Conservation (phyloP, 2,888 invertebrate genomes). For the Pollenia labialis region DNA sequence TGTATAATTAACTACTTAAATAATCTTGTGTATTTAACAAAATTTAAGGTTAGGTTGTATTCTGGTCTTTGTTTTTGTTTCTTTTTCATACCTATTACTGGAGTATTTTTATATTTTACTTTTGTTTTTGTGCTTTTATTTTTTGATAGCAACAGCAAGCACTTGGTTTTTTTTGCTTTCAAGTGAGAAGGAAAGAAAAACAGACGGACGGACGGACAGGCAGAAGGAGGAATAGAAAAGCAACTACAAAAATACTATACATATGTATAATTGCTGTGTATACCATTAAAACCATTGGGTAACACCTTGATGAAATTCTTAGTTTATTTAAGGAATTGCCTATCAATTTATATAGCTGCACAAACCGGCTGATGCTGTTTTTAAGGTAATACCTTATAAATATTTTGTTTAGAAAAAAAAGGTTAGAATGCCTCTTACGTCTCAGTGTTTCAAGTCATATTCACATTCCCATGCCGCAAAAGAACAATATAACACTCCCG, state of each 20-base stretch:
- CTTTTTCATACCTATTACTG: slow-evolving; percentile 22
- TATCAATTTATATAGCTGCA: neutral
- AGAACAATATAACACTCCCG: slow-evolving; percentile 4
- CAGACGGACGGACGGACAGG: slow-evolving; percentile 8
- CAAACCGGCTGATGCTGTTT: slow-evolving; percentile 4
- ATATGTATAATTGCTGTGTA: slow-evolving; percentile 64
- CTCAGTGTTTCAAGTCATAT: neutral
- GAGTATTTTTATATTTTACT: slow-evolving; percentile 56
- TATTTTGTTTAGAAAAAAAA: neutral
- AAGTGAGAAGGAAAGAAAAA: slow-evolving; percentile 1
- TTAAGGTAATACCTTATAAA: neutral
- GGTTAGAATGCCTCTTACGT: too few species aligned
- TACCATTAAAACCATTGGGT: slow-evolving; percentile 70
- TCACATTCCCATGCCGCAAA: slow-evolving; percentile 22
- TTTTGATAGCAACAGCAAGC: slow-evolving; percentile 63
- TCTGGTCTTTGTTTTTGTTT: slow-evolving; percentile 8
- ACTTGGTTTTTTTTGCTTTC: slow-evolving; percentile 16
- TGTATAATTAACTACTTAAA: slow-evolving; percentile 13
- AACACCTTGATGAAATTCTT: slow-evolving; percentile 56
- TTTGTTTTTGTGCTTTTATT: slow-evolving; percentile 47
- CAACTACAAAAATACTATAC: slow-evolving; percentile 14
- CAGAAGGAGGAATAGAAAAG: slow-evolving; percentile 28
- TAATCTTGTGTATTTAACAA: neutral
- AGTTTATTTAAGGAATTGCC: slow-evolving; percentile 27
- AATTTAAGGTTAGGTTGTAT: slow-evolving; percentile 58